A percentile compares a stretch with the other conserved stretches of the same genome.
Evolutionary conservation across 1,140 invertebrate genomes (phyloP).

Genomic region (Drosophila rhopaloa): DNA sequence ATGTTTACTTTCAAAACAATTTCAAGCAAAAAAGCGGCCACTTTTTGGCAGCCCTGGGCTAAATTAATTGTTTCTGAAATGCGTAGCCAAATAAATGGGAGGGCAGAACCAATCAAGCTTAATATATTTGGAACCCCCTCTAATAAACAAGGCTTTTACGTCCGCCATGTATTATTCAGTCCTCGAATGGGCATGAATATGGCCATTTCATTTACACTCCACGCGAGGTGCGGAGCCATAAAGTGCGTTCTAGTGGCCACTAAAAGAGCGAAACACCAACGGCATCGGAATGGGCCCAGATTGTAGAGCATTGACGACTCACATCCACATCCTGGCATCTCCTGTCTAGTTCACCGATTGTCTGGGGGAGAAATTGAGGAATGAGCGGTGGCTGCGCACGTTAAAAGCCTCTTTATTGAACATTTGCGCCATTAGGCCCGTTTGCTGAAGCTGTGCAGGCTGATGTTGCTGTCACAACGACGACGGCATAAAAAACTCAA

Average conservation of each 20-base stretch:
- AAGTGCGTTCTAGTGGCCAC: constrained; percentile 61
- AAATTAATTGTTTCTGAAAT: constrained; percentile 79
- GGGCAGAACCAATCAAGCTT: constrained; percentile 30
- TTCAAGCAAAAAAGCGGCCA: constrained; percentile 32
- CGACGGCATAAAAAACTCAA: constrained; percentile 55
- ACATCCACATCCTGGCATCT: constrained; percentile 21
- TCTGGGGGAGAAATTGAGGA: constrained; percentile 15
- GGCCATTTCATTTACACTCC: constrained; percentile 36
- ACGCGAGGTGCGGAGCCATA: constrained; percentile 29
- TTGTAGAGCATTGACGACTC: constrained; percentile 44
- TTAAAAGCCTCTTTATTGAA: constrained; percentile 83
- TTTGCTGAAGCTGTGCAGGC: constrained; percentile 15
- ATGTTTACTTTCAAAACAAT: constrained; percentile 76
- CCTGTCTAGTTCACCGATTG: constrained; percentile 31
- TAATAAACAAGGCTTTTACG: constrained; percentile 44
- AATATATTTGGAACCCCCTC: constrained; percentile 27
- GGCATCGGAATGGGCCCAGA: constrained; percentile 45
- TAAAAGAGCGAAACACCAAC: constrained; percentile 32
- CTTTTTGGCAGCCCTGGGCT: constrained; percentile 56
- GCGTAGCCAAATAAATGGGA: constrained; percentile 67
- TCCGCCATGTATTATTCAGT: constrained; percentile 38
- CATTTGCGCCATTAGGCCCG: constrained; percentile 75
- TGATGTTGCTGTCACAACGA: constrained; percentile 51
- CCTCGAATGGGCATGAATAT: constrained; percentile 43
- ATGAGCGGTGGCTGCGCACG: constrained; percentile 27